A percentile compares a stretch with the other conserved stretches of the same genome.
phyloP scores from a whole-genome alignment of 2,113 vertebrate species.

The Fulica atra region DNA sequence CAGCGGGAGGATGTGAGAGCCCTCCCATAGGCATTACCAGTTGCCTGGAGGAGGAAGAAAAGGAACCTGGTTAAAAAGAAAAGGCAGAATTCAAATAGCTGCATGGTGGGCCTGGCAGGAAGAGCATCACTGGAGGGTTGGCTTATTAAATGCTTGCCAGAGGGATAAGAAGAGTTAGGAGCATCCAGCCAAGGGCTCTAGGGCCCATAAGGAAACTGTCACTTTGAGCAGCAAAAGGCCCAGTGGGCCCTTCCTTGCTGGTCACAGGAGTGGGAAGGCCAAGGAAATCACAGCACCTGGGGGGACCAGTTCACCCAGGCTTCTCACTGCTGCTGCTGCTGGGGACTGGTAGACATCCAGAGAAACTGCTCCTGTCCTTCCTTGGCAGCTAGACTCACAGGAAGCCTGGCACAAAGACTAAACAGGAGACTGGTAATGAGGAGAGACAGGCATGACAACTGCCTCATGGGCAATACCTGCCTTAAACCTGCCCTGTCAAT shows the following conservation, averaged over 20 bases:
- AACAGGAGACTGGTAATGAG: not conserved
- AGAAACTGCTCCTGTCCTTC: not conserved
- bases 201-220: not conserved
- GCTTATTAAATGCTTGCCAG: not conserved
- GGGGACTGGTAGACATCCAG: not conserved
- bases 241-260: not conserved
- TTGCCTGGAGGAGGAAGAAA: not conserved
- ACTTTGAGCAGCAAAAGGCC: not conserved
- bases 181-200: not conserved
- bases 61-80: not conserved
- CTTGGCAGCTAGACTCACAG: not conserved
- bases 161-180: not conserved
- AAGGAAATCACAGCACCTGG: not conserved
- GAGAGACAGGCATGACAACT: not conserved
- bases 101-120: not conserved
- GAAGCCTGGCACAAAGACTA: not conserved
- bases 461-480: not conserved
- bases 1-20: not conserved
- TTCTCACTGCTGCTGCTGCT: not conserved
- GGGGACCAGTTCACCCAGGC: not conserved
- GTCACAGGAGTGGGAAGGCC: not conserved
- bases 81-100: not conserved
- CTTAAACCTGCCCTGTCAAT: not conserved
- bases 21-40: not conserved
- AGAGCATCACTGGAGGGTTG: not conserved